A percentile compares a stretch with the other conserved stretches of the same genome.
Evolutionary conservation across 2,888 invertebrate species (phyloP).

Genomic region (Catocala fraxini): DNA sequence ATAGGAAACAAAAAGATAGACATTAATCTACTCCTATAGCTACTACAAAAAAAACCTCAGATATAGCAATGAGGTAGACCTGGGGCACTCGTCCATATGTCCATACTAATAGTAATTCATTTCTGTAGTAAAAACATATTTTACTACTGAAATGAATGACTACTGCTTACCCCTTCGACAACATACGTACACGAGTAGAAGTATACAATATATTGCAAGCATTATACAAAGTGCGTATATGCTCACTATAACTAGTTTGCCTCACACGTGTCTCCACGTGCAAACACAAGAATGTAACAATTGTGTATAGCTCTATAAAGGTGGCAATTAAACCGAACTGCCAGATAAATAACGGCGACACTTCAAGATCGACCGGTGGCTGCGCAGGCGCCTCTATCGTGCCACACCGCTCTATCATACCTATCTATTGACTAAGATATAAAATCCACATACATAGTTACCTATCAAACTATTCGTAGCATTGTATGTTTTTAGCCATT

Average conservation of each 20-base stretch:
- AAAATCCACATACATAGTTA: neutral
- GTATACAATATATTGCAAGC: neutral
- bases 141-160: too few species aligned
- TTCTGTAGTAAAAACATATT: too few species aligned
- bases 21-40: too few species aligned
- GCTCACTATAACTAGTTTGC: neutral
- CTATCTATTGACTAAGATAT: neutral
- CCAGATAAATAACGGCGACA: slow-evolving; percentile 41
- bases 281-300: slow-evolving; percentile 36
- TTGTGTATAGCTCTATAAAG: slow-evolving; percentile 20
- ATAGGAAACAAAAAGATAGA: too few species aligned
- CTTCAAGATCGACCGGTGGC: slow-evolving; percentile 46
- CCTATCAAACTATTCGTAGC: neutral
- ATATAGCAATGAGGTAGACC: too few species aligned
- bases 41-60: too few species aligned
- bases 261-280: slow-evolving; percentile 9
- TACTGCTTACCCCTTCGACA: too few species aligned
- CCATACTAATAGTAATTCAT: too few species aligned
- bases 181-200: neutral
- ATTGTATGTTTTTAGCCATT: neutral
- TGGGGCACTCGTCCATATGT: too few species aligned
- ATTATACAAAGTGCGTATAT: neutral
- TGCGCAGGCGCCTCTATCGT: slow-evolving; percentile 15
- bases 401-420: slow-evolving; percentile 7
- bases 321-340: slow-evolving; percentile 40